Conservation (phyloP, 2,888 invertebrate genomes). For the Drosophila hamatofila region DNA sequence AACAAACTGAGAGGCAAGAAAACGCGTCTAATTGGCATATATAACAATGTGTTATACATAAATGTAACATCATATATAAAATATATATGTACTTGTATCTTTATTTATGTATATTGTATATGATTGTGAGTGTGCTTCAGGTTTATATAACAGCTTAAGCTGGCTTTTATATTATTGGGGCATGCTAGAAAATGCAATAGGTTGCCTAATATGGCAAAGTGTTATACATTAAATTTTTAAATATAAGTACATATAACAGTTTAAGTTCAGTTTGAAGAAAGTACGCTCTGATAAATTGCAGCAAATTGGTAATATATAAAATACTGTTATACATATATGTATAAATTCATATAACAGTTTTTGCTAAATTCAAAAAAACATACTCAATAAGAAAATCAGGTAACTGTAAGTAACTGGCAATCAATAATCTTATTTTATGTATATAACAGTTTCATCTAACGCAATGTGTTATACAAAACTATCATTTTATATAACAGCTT, state of each 20-base stretch:
- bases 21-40: conserved; percentile 34
- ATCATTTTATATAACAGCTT: background rate
- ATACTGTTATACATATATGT: no score
- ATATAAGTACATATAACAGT: background rate
- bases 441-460: no score
- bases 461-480: no score
- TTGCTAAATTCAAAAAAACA: no score
- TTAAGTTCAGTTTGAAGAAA: background rate
- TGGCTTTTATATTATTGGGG: background rate
- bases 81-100: background rate
- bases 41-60: conserved; percentile 24
- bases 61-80: background rate
- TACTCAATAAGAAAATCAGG: no score
- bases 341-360: no score
- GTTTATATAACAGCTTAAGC: background rate
- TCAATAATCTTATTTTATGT: background rate
- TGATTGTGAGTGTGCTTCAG: background rate
- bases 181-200: background rate
- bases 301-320: no score
- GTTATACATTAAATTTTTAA: no score
- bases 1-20: conserved; percentile 20
- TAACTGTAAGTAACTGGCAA: no score
- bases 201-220: no score
- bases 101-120: background rate
- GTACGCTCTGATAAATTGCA: no score